phyloP scores from a whole-genome alignment of 2,113 vertebrate species.

The Eonycteris spelaea region DNA sequence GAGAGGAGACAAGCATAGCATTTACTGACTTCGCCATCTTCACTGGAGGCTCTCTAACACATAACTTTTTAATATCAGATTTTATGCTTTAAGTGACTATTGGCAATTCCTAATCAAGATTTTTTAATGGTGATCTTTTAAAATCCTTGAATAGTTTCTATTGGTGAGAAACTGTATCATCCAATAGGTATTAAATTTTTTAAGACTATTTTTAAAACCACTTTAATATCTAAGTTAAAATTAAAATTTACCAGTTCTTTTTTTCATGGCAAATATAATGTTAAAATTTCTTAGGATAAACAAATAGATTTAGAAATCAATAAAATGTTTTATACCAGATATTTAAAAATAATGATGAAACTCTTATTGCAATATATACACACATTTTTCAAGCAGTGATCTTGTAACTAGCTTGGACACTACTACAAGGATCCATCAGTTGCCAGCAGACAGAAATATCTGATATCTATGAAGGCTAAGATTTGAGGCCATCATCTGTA shows the following conservation, averaged over 20 bases:
- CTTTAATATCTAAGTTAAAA: neutral
- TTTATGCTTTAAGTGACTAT: neutral
- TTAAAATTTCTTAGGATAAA: neutral
- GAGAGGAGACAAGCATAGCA: no score
- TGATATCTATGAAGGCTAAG: neutral
- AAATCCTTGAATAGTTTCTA: neutral
- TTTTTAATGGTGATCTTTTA: neutral
- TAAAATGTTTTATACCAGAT: neutral
- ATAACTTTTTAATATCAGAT: neutral
- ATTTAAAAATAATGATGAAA: neutral
- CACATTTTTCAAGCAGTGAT: neutral
- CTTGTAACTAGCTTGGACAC: neutral
- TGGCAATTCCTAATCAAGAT: neutral
- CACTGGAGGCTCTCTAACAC: no score
- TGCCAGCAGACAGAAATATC: neutral
- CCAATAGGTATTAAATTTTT: neutral
- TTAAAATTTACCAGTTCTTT: neutral
- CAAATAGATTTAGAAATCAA: neutral
- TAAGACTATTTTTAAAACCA: neutral
- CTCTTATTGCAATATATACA: neutral
- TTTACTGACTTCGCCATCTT: no score
- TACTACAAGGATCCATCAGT: neutral
- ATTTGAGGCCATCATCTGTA: neutral
- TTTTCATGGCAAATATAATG: neutral
- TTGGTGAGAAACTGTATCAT: neutral